Conservation (phyloP, 2,888 invertebrate species). For the Cosmia pyralina region DNA sequence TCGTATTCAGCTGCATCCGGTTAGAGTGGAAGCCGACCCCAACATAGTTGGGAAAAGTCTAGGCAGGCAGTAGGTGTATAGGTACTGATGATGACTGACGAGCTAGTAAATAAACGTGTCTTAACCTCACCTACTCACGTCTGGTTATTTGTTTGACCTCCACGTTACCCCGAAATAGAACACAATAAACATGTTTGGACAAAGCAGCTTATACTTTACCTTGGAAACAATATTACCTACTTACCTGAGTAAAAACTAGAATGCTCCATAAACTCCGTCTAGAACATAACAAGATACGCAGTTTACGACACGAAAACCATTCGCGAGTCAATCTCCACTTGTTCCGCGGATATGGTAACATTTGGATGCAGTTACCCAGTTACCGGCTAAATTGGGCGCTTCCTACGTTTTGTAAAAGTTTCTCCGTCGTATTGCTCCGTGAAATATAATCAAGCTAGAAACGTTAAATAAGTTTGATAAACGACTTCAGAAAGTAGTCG, state of each 20-base stretch:
- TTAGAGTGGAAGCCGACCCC: no score
- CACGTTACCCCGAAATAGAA: conserved; percentile 52
- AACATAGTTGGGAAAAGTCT: no score
- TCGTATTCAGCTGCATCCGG: no score
- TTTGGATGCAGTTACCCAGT: conserved; percentile 87
- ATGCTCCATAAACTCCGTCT: conserved; percentile 76
- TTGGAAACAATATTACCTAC: conserved; percentile 62
- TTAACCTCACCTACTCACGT: conserved; percentile 5
- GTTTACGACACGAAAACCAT: conserved; percentile 83
- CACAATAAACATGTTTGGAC: conserved; percentile 54
- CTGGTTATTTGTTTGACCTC: conserved; percentile 32
- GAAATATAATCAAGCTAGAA: conserved; percentile 75
- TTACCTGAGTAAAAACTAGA: conserved; percentile 70
- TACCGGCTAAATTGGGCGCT: conserved; percentile 86
- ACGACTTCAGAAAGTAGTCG: conserved; percentile 67
- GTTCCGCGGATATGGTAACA: conserved; percentile 85
- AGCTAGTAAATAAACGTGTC: neutral
- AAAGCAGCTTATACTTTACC: conserved; percentile 53
- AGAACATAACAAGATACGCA: conserved; percentile 82
- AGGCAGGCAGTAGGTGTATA: no score
- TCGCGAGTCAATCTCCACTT: conserved; percentile 87
- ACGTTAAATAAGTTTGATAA: conserved; percentile 69
- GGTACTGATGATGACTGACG: neutral
- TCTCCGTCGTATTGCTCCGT: conserved; percentile 65
- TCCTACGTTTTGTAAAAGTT: conserved; percentile 78